phyloP scores from a whole-genome alignment of 2,888 invertebrate species.

The Syrista parreyssii region DNA sequence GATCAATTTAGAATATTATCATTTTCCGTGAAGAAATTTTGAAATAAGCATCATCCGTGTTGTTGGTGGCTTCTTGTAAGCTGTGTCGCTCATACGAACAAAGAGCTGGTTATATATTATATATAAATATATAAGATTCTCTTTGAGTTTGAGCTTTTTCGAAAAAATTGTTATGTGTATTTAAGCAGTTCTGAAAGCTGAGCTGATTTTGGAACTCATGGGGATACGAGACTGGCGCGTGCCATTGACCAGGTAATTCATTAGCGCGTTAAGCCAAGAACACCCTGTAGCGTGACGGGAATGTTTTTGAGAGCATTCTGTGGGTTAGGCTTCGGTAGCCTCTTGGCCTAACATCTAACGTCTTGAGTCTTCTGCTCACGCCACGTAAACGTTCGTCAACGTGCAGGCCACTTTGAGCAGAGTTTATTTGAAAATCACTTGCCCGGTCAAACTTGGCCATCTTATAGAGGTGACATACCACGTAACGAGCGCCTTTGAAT shows the following conservation, averaged over 20 bases:
- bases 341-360: background rate
- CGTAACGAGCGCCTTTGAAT: background rate
- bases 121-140: background rate
- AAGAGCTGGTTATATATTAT: background rate
- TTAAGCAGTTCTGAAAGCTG: background rate
- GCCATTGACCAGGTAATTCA: slow-evolving; percentile 61
- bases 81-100: background rate
- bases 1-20: background rate
- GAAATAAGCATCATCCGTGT: background rate
- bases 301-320: slow-evolving; percentile 29
- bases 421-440: background rate
- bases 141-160: background rate
- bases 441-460: background rate
- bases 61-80: background rate
- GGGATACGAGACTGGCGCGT: slow-evolving; percentile 27
- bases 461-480: background rate
- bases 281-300: slow-evolving; percentile 33
- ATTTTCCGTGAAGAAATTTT: background rate
- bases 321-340: slow-evolving; percentile 6
- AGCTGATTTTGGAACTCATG: background rate
- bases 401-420: background rate
- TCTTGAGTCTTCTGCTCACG: background rate
- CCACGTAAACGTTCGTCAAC: background rate
- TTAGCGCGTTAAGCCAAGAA: slow-evolving; percentile 50
- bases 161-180: background rate